These are phyloP conservation scores for Hippolais icterina DNA, from an alignment of 2,113 vertebrate species.

Conservation along the genomic window DNA sequence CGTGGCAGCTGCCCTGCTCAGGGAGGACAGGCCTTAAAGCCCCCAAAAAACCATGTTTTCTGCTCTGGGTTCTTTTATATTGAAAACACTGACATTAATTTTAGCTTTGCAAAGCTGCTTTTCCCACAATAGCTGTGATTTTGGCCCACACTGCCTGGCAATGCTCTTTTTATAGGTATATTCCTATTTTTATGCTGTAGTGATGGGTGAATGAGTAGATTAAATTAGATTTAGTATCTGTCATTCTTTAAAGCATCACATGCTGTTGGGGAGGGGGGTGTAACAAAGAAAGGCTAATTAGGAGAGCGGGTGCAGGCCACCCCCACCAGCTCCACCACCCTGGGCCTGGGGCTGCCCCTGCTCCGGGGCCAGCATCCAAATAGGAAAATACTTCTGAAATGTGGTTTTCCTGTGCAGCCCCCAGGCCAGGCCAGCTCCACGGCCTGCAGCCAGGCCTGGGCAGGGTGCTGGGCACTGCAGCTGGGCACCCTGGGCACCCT, in stretches of 20 bases:
- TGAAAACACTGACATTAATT: conserved; percentile 31
- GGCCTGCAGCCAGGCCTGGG: neutral
- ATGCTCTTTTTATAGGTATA: conserved; percentile 59
- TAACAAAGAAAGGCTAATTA: neutral
- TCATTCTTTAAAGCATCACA: conserved; percentile 17
- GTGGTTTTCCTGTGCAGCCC: neutral
- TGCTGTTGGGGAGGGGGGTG: neutral
- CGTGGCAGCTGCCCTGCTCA: neutral
- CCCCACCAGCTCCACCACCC: neutral
- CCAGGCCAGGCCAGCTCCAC: neutral
- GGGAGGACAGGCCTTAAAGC: neutral
- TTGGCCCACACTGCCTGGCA: conserved; percentile 46
- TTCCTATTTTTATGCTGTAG: conserved; percentile 49
- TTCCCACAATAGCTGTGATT: conserved; percentile 48
- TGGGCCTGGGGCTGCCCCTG: fast-evolving
- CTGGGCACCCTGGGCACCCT: neutral
- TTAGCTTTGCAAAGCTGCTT: conserved; percentile 33
- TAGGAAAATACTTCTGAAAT: neutral
- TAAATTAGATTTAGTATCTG: conserved; percentile 49
- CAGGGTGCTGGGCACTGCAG: fast-evolving
- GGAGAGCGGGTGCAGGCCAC: neutral
- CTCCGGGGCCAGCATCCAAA: neutral
- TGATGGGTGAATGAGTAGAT: conserved; percentile 56
- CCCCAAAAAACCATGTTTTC: neutral
- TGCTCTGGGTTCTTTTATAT: neutral